Evolutionary conservation across 1,140 invertebrate species (phyloP), one percentile per base, ranked within the genome.

Genomic region (Camponotus pennsylvanicus): DNA sequence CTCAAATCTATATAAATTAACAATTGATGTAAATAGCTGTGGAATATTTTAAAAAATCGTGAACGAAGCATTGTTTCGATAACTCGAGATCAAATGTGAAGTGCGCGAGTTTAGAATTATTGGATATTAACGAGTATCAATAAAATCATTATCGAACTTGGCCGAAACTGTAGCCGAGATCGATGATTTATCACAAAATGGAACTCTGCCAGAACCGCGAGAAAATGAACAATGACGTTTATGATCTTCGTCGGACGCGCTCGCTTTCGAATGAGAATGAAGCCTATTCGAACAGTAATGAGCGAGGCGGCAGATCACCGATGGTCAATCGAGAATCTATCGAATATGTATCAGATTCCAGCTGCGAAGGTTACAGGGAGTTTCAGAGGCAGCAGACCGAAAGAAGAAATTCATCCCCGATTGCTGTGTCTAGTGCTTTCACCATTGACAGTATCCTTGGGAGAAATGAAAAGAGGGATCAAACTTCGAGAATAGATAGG

Each of bases 381-480:
- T 67, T 66, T 61, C 71, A 59, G 11, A 83, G 77, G 34, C 64
- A 63, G 7, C 88, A 77, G 15, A 57, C 15, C 1, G 86, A 88
- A 32, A 70, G 82, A 32, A 92, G 80, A 13, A 86, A 88, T 52
- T 67, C 86, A 7, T 86, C 84, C 3, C 80, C 80, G 52, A 79
- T 86, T 8, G 69, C 85, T 13, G 79, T 85, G 70, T 87, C 91
- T 6, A 93, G 92, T 79, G 92, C 92, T 45, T 93, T 93, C 52
- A 93, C 92, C 0, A 93, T 93, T 40, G 94, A 94, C 69, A 94
- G 89, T 61, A 94, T 94, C 76, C 91, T 94, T 0, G 93, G 93
- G 0, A 93, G 87, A 75, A 85, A 77, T 15, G 90, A 90, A 7
- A 93, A 89, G 5, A 83, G 75, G 27, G 73, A 91, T 1, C 49